Conservation (phyloP, 2,888 invertebrate species). For the Orthonychiurus folsomi region DNA sequence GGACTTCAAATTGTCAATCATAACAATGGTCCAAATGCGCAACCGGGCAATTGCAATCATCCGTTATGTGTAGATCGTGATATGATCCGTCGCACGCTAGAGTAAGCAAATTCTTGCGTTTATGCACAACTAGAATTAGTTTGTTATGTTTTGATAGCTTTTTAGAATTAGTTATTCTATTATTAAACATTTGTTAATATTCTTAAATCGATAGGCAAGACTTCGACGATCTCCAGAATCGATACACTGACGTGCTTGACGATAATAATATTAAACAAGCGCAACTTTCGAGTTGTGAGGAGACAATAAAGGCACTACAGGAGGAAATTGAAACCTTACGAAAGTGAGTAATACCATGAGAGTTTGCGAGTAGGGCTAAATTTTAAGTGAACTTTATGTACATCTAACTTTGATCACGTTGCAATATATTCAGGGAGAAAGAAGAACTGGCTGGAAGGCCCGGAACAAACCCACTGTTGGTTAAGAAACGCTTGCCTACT, state of each 20-base stretch:
- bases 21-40: too few species aligned
- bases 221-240: conserved; percentile 23
- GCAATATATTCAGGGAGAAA: too few species aligned
- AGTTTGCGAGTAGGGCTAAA: not conserved
- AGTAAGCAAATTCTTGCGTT: too few species aligned
- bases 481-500: too few species aligned
- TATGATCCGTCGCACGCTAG: not conserved
- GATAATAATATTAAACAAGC: conserved; percentile 19
- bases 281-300: conserved; percentile 20
- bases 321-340: not conserved
- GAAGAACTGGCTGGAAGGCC: too few species aligned
- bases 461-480: too few species aligned
- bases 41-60: too few species aligned
- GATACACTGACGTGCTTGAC: conserved; percentile 14
- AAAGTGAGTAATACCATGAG: not conserved
- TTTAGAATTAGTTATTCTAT: too few species aligned
- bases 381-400: not conserved
- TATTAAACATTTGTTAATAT: not conserved
- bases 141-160: too few species aligned
- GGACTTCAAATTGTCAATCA: too few species aligned
- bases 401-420: not conserved
- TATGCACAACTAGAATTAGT: too few species aligned
- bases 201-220: conserved; percentile 20
- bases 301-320: conserved; percentile 6
- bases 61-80: not conserved